Conservation (phyloP, 2,113 vertebrate species). For the Neogobius melanostomus region DNA sequence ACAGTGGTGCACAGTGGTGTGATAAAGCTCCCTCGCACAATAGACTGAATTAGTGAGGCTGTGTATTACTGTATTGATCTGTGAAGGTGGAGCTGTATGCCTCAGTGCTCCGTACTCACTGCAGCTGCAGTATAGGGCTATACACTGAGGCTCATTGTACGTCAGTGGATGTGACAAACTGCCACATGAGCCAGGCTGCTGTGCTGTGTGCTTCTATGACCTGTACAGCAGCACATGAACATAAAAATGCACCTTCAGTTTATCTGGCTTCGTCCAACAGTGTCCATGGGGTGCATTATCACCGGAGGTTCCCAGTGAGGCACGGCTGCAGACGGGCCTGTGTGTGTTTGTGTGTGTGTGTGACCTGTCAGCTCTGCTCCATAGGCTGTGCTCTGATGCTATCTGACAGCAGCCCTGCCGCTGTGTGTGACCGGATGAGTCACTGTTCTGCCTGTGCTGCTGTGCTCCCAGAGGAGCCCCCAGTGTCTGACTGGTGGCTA, state of each 20-base stretch:
- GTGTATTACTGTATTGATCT: constrained; percentile 50
- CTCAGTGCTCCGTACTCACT: constrained; percentile 34
- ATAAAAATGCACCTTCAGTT: constrained; percentile 17
- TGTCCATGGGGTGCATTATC: constrained; percentile 46
- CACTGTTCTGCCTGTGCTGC: constrained; percentile 67
- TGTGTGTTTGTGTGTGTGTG: constrained; percentile 49
- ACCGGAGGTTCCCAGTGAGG: constrained; percentile 55
- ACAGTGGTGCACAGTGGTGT: constrained; percentile 12
- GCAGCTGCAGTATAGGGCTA: constrained; percentile 18
- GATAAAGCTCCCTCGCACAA: constrained; percentile 28
- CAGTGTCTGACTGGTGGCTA: constrained; percentile 67
- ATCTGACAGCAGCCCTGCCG: constrained; percentile 64
- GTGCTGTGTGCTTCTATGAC: constrained; percentile 8
- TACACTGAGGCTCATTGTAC: background rate
- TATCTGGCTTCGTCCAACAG: constrained; percentile 20
- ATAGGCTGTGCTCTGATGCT: constrained; percentile 63
- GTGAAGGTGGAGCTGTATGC: constrained; percentile 34
- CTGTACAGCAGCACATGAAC: background rate
- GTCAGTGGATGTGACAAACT: constrained; percentile 28
- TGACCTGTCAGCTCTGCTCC: constrained; percentile 75
- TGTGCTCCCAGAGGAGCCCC: constrained; percentile 63
- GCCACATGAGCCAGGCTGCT: constrained; percentile 6
- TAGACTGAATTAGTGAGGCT: constrained; percentile 35
- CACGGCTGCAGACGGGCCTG: constrained; percentile 50
- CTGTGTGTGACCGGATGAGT: constrained; percentile 68